Conservation (phyloP, 2,113 vertebrate species). For the Eira barbara region DNA sequence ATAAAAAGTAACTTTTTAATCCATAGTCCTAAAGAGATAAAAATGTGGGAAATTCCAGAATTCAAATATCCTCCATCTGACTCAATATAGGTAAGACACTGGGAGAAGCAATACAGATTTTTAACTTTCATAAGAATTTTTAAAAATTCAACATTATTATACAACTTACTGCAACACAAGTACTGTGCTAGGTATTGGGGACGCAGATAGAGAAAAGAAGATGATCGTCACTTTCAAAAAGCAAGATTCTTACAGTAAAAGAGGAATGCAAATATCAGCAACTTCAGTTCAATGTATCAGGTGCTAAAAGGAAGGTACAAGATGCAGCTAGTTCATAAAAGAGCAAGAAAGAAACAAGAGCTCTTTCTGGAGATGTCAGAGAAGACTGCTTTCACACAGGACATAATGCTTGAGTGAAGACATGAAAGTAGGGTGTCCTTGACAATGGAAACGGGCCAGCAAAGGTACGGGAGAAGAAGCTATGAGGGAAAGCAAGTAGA, state of each 20-base stretch:
- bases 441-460: neutral
- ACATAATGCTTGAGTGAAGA: neutral
- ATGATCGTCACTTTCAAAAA: neutral
- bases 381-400: neutral
- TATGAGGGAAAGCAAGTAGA: neutral
- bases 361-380: neutral
- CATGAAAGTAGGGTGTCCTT: neutral
- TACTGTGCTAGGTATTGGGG: neutral
- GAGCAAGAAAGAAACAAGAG: neutral
- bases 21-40: neutral
- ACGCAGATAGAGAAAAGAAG: neutral
- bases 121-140: neutral
- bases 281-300: neutral
- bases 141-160: neutral
- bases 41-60: neutral
- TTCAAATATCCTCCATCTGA: neutral
- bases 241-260: neutral
- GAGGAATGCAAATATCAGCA: neutral
- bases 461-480: neutral
- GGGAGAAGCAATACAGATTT: neutral
- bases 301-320: neutral
- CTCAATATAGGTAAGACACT: neutral
- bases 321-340: neutral
- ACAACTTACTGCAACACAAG: neutral
- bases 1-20: neutral